Evolutionary conservation across 2,888 invertebrate species (phyloP).

Genomic region (Elegia similella): DNA sequence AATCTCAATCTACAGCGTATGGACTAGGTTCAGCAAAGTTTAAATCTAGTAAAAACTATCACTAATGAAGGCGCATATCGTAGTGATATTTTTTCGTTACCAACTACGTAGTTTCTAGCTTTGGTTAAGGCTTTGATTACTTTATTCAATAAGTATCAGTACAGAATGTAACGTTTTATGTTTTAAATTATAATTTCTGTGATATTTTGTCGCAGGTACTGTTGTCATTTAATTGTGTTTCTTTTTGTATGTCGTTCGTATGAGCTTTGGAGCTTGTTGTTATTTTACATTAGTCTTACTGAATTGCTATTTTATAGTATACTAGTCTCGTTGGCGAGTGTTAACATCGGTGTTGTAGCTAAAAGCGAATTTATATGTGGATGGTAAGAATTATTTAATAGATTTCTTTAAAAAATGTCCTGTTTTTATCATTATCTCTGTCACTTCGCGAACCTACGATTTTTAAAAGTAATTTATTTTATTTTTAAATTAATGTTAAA

Average conservation of each 20-base stretch:
- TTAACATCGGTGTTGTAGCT: not conserved
- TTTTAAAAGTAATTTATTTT: too few relatives aligned
- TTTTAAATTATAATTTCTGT: slow-evolving; percentile 54
- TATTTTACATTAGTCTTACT: slow-evolving; percentile 24
- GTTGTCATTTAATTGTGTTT: slow-evolving; percentile 31
- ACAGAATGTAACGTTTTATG: slow-evolving; percentile 34
- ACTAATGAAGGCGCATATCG: slow-evolving; percentile 21
- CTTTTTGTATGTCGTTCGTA: slow-evolving; percentile 27
- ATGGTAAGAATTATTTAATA: not conserved
- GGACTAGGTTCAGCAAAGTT: too few relatives aligned
- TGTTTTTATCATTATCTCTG: too few relatives aligned
- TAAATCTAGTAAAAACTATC: slow-evolving; percentile 20
- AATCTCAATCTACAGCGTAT: too few relatives aligned
- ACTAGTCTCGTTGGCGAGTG: slow-evolving; percentile 26
- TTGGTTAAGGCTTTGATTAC: slow-evolving; percentile 47
- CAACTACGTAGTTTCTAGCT: slow-evolving; percentile 56
- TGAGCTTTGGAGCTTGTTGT: slow-evolving; percentile 25
- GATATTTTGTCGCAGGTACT: slow-evolving; percentile 53
- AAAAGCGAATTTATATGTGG: slow-evolving; percentile 8
- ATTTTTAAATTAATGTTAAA: too few relatives aligned
- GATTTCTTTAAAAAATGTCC: too few relatives aligned
- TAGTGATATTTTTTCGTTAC: slow-evolving; percentile 76
- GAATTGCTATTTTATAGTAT: slow-evolving; percentile 30
- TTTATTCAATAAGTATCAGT: slow-evolving; percentile 29
- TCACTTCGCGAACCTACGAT: too few relatives aligned